Percentiles rank a stretch among this genome's conserved stretches.
Conservation (phyloP, 2,797 vertebrate genomes). For the Liasis olivaceus region DNA sequence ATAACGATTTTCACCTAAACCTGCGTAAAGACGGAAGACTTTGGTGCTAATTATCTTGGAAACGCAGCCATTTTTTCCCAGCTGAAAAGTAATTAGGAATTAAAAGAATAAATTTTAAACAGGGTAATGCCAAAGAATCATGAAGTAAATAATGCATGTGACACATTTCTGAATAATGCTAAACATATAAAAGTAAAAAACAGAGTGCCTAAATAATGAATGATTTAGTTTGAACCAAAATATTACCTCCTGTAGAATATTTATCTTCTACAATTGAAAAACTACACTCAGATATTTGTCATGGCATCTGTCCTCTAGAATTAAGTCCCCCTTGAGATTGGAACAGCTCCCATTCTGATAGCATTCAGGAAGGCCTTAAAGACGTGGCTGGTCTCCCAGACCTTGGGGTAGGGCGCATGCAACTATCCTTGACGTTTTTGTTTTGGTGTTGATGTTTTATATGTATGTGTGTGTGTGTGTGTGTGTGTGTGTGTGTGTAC, state of each 20-base stretch:
- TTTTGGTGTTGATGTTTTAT: no score
- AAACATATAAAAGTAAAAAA: not conserved
- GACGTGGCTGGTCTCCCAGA: no score
- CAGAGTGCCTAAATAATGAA: not conserved
- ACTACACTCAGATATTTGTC: no score
- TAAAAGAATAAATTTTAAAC: not conserved
- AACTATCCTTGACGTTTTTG: no score
- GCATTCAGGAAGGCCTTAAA: no score
- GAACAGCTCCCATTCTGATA: no score
- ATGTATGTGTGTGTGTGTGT: no score
- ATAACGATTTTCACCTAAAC: not conserved
- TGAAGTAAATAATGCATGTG: no score
- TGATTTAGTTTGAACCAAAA: not conserved
- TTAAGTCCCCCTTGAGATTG: no score
- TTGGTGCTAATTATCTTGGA: constrained; percentile 21
- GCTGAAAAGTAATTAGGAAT: constrained; percentile 16
- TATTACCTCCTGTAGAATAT: not conserved
- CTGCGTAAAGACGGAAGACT: constrained; percentile 19
- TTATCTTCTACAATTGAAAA: not conserved
- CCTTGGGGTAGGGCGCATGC: no score
- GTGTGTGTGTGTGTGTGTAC: no score
- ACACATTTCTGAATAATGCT: not conserved
- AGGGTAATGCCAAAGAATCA: not conserved
- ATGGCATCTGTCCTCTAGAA: no score
- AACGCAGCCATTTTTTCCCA: constrained; percentile 24